These are phyloP conservation scores for Sinella curviseta DNA, from an alignment of 1,140 invertebrate genomes.

Conservation along the genomic window DNA sequence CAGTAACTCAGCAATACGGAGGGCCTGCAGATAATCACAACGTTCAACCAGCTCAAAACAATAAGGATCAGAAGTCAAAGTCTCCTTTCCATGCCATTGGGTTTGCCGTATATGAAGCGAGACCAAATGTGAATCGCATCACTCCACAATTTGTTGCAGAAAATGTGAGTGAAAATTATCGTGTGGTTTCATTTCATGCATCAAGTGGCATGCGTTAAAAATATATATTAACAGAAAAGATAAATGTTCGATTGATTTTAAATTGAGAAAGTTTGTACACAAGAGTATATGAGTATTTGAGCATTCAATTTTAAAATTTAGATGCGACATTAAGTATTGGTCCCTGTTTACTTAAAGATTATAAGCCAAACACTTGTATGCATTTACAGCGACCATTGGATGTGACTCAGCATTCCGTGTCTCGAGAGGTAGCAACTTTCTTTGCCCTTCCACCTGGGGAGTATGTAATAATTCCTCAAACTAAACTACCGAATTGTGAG, in stretches of 20 bases:
- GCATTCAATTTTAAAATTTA: too few relatives aligned
- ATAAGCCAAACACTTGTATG: not conserved
- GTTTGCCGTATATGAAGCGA: conserved; percentile 72
- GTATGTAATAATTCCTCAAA: conserved; percentile 77
- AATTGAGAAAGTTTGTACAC: not conserved
- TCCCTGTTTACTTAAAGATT: not conserved
- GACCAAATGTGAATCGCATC: conserved; percentile 63
- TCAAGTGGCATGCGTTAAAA: too few relatives aligned
- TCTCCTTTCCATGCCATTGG: conserved; percentile 63
- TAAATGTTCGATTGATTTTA: conserved; percentile 4
- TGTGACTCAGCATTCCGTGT: conserved; percentile 67
- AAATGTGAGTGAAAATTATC: conserved; percentile 56
- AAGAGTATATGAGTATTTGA: too few relatives aligned
- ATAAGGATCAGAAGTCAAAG: conserved; percentile 51
- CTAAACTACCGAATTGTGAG: conserved; percentile 67
- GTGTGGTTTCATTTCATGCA: not conserved
- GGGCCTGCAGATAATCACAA: conserved; percentile 53
- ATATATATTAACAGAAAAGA: conserved; percentile 19
- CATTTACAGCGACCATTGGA: conserved; percentile 65
- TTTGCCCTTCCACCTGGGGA: conserved; percentile 73
- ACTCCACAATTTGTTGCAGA: conserved; percentile 65
- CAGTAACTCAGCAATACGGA: conserved; percentile 71
- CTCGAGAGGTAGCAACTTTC: conserved; percentile 72
- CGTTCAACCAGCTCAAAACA: conserved; percentile 36
- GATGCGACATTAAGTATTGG: too few relatives aligned